Conservation (phyloP, 2,797 vertebrate species). For the Phrynocephalus guinanensis region DNA sequence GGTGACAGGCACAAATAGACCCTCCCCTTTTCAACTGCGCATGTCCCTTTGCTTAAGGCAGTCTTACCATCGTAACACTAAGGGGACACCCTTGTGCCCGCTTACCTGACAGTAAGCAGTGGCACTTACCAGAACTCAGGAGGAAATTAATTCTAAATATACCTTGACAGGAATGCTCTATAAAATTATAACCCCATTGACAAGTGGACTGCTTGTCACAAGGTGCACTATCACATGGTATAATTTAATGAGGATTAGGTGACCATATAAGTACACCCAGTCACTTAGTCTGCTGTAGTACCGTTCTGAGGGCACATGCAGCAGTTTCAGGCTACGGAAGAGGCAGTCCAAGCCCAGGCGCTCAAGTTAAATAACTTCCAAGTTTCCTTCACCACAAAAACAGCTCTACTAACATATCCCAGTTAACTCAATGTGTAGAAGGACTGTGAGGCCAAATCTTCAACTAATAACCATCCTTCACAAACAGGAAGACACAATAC, state of each 20-base stretch:
- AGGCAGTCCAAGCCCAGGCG: background rate
- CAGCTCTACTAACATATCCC: too few species aligned
- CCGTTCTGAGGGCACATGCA: background rate
- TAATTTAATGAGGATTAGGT: background rate
- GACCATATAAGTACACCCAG: background rate
- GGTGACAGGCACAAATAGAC: background rate
- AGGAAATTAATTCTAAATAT: background rate
- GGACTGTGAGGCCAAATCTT: background rate
- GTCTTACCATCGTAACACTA: background rate
- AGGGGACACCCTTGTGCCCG: too few species aligned
- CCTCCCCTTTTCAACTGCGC: too few species aligned
- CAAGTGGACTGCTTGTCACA: background rate
- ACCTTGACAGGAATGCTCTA: background rate
- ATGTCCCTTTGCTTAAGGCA: too few species aligned
- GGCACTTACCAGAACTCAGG: background rate
- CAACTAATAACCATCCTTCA: background rate
- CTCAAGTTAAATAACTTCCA: background rate
- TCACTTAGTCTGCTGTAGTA: too few species aligned
- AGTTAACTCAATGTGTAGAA: background rate
- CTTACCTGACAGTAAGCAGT: background rate
- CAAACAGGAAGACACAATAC: too few species aligned
- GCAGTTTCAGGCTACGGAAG: background rate
- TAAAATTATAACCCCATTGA: background rate
- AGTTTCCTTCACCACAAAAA: too few species aligned
- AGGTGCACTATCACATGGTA: background rate